Conservation (phyloP, 2,113 vertebrate species). For the Amphiprion percula region DNA sequence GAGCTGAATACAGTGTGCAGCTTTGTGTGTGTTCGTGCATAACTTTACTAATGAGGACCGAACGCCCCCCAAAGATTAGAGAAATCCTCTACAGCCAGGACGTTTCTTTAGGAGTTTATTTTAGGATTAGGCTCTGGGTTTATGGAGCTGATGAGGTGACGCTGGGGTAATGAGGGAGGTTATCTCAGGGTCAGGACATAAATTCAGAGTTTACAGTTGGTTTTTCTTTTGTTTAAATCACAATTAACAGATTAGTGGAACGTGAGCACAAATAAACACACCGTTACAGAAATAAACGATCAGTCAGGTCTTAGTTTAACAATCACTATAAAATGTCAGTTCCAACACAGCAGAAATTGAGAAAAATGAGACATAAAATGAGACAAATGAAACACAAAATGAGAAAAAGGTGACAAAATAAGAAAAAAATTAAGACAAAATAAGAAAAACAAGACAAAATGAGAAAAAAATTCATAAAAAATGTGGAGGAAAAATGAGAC, state of each 20-base stretch:
- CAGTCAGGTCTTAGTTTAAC: background rate
- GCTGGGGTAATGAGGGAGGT: conserved; percentile 68
- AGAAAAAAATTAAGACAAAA: too few relatives aligned
- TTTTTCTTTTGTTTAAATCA: conserved; percentile 38
- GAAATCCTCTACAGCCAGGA: conserved; percentile 66
- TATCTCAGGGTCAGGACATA: conserved; percentile 41
- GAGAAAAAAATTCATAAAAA: too few relatives aligned
- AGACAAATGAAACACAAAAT: too few relatives aligned
- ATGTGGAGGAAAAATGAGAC: too few relatives aligned
- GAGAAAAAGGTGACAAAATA: too few relatives aligned
- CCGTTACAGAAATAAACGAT: background rate
- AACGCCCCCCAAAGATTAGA: conserved; percentile 70
- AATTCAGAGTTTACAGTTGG: conserved; percentile 25
- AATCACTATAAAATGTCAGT: background rate
- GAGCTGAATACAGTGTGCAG: conserved; percentile 39
- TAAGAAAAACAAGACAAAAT: too few relatives aligned
- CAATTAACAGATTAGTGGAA: conserved; percentile 3
- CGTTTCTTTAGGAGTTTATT: conserved; percentile 71
- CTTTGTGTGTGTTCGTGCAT: conserved; percentile 24
- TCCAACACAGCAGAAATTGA: too few relatives aligned
- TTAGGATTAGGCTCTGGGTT: conserved; percentile 70
- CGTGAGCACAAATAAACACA: background rate
- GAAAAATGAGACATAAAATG: too few relatives aligned
- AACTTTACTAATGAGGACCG: conserved; percentile 57
- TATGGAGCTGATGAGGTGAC: conserved; percentile 57